Conservation (phyloP, 2,113 vertebrate genomes). For the Drymodes brunneopygia region DNA sequence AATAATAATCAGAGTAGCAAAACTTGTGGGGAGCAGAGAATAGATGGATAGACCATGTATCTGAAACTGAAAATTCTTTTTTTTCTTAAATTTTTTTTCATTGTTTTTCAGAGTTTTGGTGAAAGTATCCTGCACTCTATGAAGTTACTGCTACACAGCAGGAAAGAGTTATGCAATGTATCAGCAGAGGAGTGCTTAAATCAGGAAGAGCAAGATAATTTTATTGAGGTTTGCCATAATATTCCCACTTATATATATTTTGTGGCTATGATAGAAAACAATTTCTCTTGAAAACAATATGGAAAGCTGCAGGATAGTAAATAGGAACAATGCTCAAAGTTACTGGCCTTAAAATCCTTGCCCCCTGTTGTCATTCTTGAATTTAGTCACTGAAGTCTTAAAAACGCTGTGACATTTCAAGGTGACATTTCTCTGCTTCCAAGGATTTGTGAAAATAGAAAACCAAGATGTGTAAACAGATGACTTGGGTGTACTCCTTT, state of each 20-base stretch:
- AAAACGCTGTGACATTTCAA: background rate
- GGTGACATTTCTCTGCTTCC: background rate
- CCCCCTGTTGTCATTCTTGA: background rate
- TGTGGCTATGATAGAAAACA: background rate
- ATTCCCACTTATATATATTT: background rate
- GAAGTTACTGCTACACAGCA: constrained; percentile 86
- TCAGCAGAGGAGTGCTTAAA: constrained; percentile 73
- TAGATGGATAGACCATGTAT: background rate
- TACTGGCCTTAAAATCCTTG: background rate
- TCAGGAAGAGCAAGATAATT: constrained; percentile 64
- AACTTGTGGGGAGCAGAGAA: background rate
- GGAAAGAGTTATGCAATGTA: constrained; percentile 85
- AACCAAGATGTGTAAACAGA: background rate
- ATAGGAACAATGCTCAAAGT: background rate
- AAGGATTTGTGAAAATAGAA: background rate
- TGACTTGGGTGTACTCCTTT: background rate
- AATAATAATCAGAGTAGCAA: background rate
- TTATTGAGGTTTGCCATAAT: constrained; percentile 82
- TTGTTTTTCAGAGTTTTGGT: constrained; percentile 78
- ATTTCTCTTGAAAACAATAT: background rate
- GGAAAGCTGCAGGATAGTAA: background rate
- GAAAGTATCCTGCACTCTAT: constrained; percentile 80
- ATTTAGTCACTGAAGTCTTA: background rate
- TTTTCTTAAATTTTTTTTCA: background rate
- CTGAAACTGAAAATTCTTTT: background rate